Evolutionary conservation across 2,797 vertebrate genomes (phyloP).

Genomic region (Erithacus rubecula): DNA sequence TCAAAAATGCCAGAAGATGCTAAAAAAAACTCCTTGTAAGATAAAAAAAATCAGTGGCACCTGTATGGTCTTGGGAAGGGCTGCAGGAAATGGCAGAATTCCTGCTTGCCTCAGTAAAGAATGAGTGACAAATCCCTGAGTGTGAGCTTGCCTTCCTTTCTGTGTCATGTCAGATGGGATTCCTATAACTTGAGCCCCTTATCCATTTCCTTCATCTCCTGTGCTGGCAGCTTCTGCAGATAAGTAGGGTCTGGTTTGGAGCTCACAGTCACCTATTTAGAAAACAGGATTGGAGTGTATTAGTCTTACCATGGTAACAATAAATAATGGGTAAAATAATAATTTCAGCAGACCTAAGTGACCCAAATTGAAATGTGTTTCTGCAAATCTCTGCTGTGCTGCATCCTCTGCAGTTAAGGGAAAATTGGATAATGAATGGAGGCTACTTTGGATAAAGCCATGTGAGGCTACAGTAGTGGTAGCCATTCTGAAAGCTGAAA

Average conservation of each 20-base stretch:
- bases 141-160: background rate
- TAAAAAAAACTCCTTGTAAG: background rate
- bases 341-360: accelerated
- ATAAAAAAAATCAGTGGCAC: background rate
- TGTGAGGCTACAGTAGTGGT: background rate
- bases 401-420: background rate
- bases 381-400: background rate
- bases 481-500: conserved; percentile 11
- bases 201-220: background rate
- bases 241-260: background rate
- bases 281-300: background rate
- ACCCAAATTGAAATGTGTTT: background rate
- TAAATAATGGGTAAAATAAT: background rate
- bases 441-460: background rate
- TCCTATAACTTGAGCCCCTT: background rate
- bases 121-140: background rate
- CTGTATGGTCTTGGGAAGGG: background rate
- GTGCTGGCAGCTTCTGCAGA: background rate
- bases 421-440: background rate
- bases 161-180: accelerated
- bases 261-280: background rate
- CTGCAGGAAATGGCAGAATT: conserved; percentile 3
- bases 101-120: background rate
- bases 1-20: background rate
- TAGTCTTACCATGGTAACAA: background rate